A percentile compares a stretch with the other conserved stretches of the same genome.
phyloP scores from a whole-genome alignment of 2,888 invertebrate species.

The Chelonus formosanus region DNA sequence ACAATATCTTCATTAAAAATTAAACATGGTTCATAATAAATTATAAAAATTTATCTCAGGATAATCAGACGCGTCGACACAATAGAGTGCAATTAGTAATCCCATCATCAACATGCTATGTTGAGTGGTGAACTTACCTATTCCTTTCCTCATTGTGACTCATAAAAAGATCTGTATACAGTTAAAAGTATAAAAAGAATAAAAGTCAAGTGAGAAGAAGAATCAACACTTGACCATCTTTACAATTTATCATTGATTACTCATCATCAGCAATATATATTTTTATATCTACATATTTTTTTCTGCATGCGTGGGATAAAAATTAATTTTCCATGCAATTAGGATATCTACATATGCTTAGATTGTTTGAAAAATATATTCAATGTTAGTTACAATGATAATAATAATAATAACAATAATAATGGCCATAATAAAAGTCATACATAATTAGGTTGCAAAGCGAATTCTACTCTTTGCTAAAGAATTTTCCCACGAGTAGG shows the following conservation, averaged over 20 bases:
- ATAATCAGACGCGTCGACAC: conserved; percentile 1
- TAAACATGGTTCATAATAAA: not conserved
- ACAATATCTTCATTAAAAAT: conserved; percentile 5
- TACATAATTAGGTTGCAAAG: conserved; percentile 33
- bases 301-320: too few relatives aligned
- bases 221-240: too few relatives aligned
- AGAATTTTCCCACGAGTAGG: conserved; percentile 30
- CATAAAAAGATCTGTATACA: conserved; percentile 7
- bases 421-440: not conserved
- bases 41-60: not conserved
- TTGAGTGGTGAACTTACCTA: conserved; percentile 7
- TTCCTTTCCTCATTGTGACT: conserved; percentile 17
- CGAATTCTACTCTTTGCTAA: not conserved
- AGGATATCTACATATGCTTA: too few relatives aligned
- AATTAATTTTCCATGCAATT: too few relatives aligned
- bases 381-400: too few relatives aligned
- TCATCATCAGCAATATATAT: conserved; percentile 30
- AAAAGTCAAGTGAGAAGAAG: conserved; percentile 2
- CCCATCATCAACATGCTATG: conserved; percentile 16
- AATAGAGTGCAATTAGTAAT: conserved; percentile 23
- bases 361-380: too few relatives aligned
- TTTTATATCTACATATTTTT: not conserved
- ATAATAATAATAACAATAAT: not conserved
- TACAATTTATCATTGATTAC: conserved; percentile 37
- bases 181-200: conserved; percentile 4